These are phyloP conservation scores for Cyanoramphus novaezelandiae DNA, from an alignment of 2,113 vertebrate genomes.

Conservation along the genomic window DNA sequence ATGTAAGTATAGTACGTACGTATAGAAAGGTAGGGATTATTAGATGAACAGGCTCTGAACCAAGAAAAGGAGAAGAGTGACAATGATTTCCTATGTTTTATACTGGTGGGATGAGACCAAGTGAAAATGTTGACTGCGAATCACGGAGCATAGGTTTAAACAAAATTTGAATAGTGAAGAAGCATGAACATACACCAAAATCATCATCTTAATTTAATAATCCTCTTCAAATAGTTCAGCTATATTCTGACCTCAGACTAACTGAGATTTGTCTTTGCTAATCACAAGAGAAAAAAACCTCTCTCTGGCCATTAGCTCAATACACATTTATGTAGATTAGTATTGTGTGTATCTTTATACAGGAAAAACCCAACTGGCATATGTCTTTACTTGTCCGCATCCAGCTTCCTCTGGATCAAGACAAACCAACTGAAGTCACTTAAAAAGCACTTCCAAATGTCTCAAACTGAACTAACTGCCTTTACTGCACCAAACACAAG, in stretches of 20 bases:
- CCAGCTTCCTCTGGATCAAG: background rate
- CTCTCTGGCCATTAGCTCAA: background rate
- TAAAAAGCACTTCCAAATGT: background rate
- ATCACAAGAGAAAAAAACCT: fast-evolving
- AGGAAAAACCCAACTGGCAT: background rate
- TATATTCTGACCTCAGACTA: background rate
- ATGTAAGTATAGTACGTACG: background rate
- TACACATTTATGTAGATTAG: fast-evolving
- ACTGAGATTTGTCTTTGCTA: background rate
- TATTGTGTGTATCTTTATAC: fast-evolving
- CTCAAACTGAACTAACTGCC: background rate
- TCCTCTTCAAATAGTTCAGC: background rate
- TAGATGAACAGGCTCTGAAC: background rate
- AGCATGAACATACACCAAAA: background rate
- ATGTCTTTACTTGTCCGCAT: background rate
- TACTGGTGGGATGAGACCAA: background rate
- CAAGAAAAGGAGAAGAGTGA: background rate
- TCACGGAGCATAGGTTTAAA: background rate
- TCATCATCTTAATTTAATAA: background rate
- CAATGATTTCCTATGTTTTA: background rate
- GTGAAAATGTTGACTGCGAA: background rate
- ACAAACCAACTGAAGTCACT: background rate
- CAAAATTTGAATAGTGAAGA: background rate
- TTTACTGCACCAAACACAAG: fast-evolving
- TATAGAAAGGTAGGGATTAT: background rate